Percentiles rank a stretch among this genome's conserved stretches.
Conservation (phyloP, 2,797 vertebrate genomes). For the Pachyuromys duprasi region DNA sequence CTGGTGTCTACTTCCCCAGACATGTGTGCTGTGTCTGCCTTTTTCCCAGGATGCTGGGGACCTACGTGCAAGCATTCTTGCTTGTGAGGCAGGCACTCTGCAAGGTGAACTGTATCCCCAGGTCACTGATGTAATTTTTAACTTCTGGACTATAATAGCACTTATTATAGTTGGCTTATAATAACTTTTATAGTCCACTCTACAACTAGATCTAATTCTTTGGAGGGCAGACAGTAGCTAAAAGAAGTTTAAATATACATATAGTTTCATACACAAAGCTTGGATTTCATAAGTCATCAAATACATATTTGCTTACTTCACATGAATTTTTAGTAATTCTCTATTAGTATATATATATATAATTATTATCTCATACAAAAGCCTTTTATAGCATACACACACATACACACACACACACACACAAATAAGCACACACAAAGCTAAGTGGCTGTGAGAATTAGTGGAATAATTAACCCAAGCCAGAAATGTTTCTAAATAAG, state of each 20-base stretch:
- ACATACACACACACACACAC: no score
- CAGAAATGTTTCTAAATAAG: conserved; percentile 46
- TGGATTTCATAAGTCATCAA: conserved; percentile 47
- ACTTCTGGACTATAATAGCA: conserved; percentile 22
- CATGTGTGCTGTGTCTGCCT: not conserved
- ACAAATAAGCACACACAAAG: not conserved
- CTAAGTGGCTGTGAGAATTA: conserved; percentile 24
- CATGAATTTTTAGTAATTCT: not conserved
- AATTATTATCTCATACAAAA: no score
- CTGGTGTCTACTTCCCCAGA: no score
- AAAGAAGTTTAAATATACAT: conserved; percentile 25
- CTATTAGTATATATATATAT: not conserved
- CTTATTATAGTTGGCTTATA: not conserved
- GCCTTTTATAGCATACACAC: no score
- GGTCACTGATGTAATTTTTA: not conserved
- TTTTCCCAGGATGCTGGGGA: not conserved
- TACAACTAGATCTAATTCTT: not conserved
- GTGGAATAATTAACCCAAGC: not conserved
- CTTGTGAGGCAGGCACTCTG: not conserved
- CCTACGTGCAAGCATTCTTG: no score
- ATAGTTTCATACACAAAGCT: not conserved
- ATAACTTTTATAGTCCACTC: not conserved
- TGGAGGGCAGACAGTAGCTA: not conserved
- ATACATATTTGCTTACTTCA: conserved; percentile 48
- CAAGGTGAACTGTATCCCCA: not conserved